phyloP scores from a whole-genome alignment of 2,113 vertebrate species.

The Eidolon helvum region DNA sequence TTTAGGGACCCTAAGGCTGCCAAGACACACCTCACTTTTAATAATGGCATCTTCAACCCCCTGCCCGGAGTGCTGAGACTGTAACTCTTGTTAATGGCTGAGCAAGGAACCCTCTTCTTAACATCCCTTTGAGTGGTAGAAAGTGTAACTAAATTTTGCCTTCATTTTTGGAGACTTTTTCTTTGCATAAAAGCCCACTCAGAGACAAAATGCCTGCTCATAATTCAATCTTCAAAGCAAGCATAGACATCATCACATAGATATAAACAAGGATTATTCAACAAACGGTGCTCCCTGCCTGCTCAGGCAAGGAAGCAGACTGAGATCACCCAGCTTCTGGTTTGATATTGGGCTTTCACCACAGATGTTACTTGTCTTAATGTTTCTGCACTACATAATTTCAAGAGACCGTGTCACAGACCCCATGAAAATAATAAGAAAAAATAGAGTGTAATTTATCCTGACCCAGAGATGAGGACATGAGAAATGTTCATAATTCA shows the following conservation, averaged over 20 bases:
- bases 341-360: background rate
- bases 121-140: background rate
- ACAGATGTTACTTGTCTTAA: conserved; percentile 40
- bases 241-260: background rate
- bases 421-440: conserved; percentile 40
- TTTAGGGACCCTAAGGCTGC: background rate
- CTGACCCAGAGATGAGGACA: conserved; percentile 17
- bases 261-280: background rate
- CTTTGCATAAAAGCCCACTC: background rate
- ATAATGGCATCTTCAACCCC: background rate
- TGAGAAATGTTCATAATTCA: conserved; percentile 49
- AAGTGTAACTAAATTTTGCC: background rate
- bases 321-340: background rate
- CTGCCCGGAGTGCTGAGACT: background rate
- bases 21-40: background rate
- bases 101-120: background rate
- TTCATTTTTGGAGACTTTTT: background rate
- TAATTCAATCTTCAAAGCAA: background rate
- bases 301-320: background rate
- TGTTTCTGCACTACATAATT: conserved; percentile 1
- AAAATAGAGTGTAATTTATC: conserved; percentile 31
- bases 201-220: background rate
- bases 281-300: background rate
- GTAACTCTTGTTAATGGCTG: background rate
- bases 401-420: conserved; percentile 16